Base-by-base conservation (phyloP, 2,888 invertebrate species). In the Pachycephus smyrnensis region DNA sequence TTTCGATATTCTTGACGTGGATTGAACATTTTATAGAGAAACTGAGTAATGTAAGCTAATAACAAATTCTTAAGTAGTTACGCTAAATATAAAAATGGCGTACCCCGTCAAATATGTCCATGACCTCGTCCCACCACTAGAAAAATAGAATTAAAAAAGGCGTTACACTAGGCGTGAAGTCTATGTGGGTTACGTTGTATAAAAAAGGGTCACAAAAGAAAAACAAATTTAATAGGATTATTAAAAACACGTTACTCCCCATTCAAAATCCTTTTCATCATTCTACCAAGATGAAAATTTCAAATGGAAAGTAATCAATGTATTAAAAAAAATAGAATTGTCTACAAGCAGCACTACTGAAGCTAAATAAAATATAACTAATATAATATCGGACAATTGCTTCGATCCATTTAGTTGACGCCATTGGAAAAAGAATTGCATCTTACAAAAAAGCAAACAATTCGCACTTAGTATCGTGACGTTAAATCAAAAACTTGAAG, bases 81-180 rank as follows among this genome's bases (percentile, higher is more conserved):
- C 75, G n/a, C 68, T 77, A 82, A 81, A 77, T 82, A 83, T 82
- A 92, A 93, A 93, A 92, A 89, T 90, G 92, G 94, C 96, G 95
- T 97, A 97, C 97, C 96, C 96, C 97, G 92, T 97, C 97, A 95
- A 97, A 97, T 94, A 97, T 97, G 94, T 97, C 97, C 96, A 97
- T 96, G 94, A 97, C 96, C 95, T 97, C 97, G 95, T 97, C 97
- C 97, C 97, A 97, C 97, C 97, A 97, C 97, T 97, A 96, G 94
- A 97, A 96, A 92, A 94, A 94, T 92, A 94, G 93, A 94, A 94
- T 93, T 93, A 93, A 92, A 91, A 82, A 86, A 82, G 86, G 88
- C 87, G 86, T 91, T 90, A 90, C 80, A 86, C 89, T 90, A 88
- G 85, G 89, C 89, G 75, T 82, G 83, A 81, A 78, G 73, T 79